Base-by-base conservation (phyloP, 2,113 vertebrate genomes). In the Periophthalmodon schlosseri region DNA sequence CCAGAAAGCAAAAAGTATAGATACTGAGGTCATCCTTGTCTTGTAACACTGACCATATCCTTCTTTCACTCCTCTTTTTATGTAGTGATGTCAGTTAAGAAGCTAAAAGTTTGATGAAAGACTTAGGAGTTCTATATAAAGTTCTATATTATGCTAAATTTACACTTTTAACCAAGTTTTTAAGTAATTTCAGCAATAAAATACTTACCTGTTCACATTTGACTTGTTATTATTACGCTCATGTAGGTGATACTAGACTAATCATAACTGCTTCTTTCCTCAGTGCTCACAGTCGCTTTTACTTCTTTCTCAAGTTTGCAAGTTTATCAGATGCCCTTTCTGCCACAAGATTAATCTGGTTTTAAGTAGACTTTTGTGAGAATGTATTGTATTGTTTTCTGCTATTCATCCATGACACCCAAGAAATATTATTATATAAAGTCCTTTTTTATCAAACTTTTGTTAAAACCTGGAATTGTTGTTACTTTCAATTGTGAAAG, bases 1-100 rank as follows among this genome's bases (percentile, higher is more conserved):
- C 9, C 10, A 10, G 39, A 44, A 1, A 44, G 39, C 8, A 10
- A 44, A 44, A 10, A 10, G 8, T 44, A 44, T 44, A 56, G 20
- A 56, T 33, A 6, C 64, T 61, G 36, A 69, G 54, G 69, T 12
- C 58, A 77, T 61, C 70, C 58, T 71, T 73, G 86, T 63, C 21
- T 47, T 69, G 56, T 15, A 60, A 67, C 13, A 75, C 68, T 70
- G 60, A 54, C 18, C 9, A 12, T 49, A 44, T 44, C 39, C 39
- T 44, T 44, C 8, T 44, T 44, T 44, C 39, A 44, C 9, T 0
- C 7, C 39, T 44, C n/a, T 28, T 28, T 8, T 10, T 39, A 39
- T 39, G 36, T 7, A 9, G 36, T 7, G 36, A 39, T 9, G 36
- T 5, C 36, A 39, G 36, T 39, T 39, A 10, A 44, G 39, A 44